Base-by-base conservation (phyloP, 2,888 invertebrate species). In the Synergus umbraculus region DNA sequence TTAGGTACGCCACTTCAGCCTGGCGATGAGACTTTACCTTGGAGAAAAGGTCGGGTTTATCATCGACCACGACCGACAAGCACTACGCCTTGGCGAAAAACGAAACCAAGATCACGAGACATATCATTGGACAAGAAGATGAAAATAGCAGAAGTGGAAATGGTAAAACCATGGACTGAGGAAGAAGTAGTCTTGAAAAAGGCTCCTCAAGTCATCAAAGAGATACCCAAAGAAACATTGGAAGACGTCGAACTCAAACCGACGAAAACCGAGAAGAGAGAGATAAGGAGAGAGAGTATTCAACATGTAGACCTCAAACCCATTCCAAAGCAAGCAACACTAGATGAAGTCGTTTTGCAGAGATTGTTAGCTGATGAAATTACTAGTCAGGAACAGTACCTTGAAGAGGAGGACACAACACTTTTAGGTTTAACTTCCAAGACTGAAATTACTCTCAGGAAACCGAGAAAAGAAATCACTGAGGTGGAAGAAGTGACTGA, bases 1-100 rank as follows among this genome's bases (percentile, higher is more conserved):
- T 84, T 91, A 82, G 94, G 93, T 60, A 86, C 85, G 65, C 86
- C 87, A 12, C 84, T 91, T 77, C 89, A 88, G 82, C 87, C 90
- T 4, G 91, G 91, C 44, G 94, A 94, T 88, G 94, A 94, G 89
- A 92, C 93, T 46, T 86, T 94, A 84, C 93, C 94, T 29, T 94
- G 94, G 94, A 91, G 94, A 84, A 89, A 86, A 81, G 89, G 87
- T 22, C 85, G 90, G 3, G 89, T 90, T 58, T 83, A 82, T 46
- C 90, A 87, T 82, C 85, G 89, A 81, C 82, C 89, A 65, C 85
- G 87, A 73, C 85, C 85, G 22, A 80, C 81, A 29, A 81, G 85
- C 64, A 79, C 83, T 46, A 85, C 88, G 69, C 90, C 91, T 15
- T 91, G 91, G 91, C 85, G 91, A 77, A 89, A 86, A 84, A 77